phyloP scores from a whole-genome alignment of 1,140 invertebrate species.

The Orius laevigatus region DNA sequence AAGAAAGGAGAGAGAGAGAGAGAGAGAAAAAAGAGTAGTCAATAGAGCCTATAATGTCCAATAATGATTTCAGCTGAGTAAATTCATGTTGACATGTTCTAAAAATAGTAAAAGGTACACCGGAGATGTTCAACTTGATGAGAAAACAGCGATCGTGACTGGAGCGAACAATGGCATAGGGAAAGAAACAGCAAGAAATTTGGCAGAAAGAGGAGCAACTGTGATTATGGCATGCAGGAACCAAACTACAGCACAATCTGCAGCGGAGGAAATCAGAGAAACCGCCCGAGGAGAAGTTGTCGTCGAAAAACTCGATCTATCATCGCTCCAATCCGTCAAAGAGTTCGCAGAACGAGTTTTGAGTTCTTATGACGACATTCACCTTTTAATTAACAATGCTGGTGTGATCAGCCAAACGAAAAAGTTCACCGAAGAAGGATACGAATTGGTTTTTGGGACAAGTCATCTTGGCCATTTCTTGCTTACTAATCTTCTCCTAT shows the following conservation, averaged over 20 bases:
- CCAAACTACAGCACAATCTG: slow-evolving; percentile 24
- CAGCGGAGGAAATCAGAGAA: slow-evolving; percentile 24
- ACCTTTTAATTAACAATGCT: slow-evolving; percentile 26
- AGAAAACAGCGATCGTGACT: slow-evolving; percentile 39
- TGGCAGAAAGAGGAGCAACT: slow-evolving; percentile 30
- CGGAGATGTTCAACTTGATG: slow-evolving; percentile 25
- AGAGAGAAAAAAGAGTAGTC: too few relatives aligned
- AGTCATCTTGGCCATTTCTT: slow-evolving; percentile 77
- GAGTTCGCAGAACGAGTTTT: slow-evolving; percentile 20
- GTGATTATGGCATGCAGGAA: slow-evolving; percentile 31
- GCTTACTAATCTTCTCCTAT: slow-evolving; percentile 59
- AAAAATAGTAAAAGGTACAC: slow-evolving; percentile 21
- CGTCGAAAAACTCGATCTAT: slow-evolving; percentile 46
- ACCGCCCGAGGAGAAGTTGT: slow-evolving; percentile 28
- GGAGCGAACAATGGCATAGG: slow-evolving; percentile 42
- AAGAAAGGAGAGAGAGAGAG: too few relatives aligned
- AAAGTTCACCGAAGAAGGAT: slow-evolving; percentile 55
- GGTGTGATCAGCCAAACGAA: slow-evolving; percentile 34
- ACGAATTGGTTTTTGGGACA: slow-evolving; percentile 59
- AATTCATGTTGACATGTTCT: too few relatives aligned
- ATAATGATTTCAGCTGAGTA: too few relatives aligned
- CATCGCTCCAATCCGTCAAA: slow-evolving; percentile 35
- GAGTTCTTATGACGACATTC: slow-evolving; percentile 16
- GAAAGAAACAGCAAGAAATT: slow-evolving; percentile 35
- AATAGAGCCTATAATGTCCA: too few relatives aligned